A percentile compares a stretch with the other conserved stretches of the same genome.
These are phyloP conservation scores for Astropecten irregularis DNA, from an alignment of 53 echinoderm and acorn worm species.

Conservation along the genomic window DNA sequence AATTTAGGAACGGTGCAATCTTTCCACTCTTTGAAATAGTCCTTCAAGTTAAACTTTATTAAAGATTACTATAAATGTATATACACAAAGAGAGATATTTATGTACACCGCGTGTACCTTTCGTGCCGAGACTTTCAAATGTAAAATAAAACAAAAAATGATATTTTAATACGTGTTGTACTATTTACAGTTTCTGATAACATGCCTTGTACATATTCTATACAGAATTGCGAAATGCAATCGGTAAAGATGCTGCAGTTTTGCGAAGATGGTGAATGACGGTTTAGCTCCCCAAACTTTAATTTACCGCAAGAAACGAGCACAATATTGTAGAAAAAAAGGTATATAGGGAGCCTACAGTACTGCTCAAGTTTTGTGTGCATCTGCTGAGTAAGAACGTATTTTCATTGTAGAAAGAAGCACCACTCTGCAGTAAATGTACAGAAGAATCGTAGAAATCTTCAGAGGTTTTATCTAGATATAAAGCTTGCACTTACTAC, in stretches of 20 bases:
- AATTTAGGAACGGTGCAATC: slow-evolving; percentile 25
- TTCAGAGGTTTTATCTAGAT: too few relatives aligned
- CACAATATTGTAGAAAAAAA: too few relatives aligned
- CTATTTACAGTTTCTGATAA: slow-evolving; percentile 14
- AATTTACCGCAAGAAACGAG: neutral
- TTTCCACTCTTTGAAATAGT: neutral
- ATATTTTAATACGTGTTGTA: slow-evolving; percentile 44
- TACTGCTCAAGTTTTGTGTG: neutral
- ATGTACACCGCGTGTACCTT: slow-evolving; percentile 42
- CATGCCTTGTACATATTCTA: slow-evolving; percentile 37
- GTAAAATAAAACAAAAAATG: slow-evolving; percentile 10
- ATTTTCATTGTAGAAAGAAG: too few relatives aligned
- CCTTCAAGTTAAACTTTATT: neutral
- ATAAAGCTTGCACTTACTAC: too few relatives aligned
- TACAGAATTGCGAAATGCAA: slow-evolving; percentile 39
- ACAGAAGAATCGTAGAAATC: too few relatives aligned
- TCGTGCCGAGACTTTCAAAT: slow-evolving; percentile 44
- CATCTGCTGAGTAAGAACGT: too few relatives aligned
- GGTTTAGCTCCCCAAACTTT: neutral
- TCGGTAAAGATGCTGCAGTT: slow-evolving; percentile 47
- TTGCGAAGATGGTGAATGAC: slow-evolving; percentile 29
- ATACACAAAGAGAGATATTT: slow-evolving; percentile 30
- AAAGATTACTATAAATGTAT: neutral
- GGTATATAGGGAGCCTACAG: too few relatives aligned
- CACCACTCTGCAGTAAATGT: too few relatives aligned